These are phyloP conservation scores for Antedon mediterranea DNA, from an alignment of 53 echinoderm and acorn worm genomes.

Conservation along the genomic window DNA sequence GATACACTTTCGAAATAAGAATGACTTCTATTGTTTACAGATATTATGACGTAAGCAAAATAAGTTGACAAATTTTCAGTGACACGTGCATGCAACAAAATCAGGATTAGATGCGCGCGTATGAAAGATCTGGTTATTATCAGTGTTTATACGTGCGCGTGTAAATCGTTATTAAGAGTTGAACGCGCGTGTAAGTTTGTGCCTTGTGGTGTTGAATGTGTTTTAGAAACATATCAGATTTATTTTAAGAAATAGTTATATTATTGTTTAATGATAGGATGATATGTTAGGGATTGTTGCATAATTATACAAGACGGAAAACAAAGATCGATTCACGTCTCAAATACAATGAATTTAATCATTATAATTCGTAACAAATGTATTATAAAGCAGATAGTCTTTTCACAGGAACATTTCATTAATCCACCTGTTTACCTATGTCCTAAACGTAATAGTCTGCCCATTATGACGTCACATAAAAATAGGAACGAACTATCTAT, in stretches of 20 bases:
- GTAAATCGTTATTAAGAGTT: too few species aligned
- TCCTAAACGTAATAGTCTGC: neutral
- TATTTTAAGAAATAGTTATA: too few species aligned
- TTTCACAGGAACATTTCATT: neutral
- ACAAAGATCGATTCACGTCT: neutral
- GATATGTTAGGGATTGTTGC: neutral
- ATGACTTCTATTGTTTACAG: neutral
- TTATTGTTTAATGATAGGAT: neutral
- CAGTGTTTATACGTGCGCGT: too few species aligned
- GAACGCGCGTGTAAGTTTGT: too few species aligned
- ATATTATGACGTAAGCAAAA: neutral
- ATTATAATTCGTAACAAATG: neutral
- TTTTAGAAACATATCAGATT: too few species aligned
- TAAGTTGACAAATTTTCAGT: neutral
- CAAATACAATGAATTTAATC: neutral
- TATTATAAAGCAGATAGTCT: neutral
- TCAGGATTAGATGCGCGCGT: neutral
- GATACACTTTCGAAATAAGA: neutral
- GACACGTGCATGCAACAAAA: neutral
- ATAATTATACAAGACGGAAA: neutral
- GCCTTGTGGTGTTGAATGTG: too few species aligned
- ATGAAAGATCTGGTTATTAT: too few species aligned
- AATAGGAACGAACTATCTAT: neutral
- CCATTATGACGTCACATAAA: neutral
- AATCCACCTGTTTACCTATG: neutral